phyloP scores from a whole-genome alignment of 1,140 invertebrate species.

The Aporrectodea caliginosa region DNA sequence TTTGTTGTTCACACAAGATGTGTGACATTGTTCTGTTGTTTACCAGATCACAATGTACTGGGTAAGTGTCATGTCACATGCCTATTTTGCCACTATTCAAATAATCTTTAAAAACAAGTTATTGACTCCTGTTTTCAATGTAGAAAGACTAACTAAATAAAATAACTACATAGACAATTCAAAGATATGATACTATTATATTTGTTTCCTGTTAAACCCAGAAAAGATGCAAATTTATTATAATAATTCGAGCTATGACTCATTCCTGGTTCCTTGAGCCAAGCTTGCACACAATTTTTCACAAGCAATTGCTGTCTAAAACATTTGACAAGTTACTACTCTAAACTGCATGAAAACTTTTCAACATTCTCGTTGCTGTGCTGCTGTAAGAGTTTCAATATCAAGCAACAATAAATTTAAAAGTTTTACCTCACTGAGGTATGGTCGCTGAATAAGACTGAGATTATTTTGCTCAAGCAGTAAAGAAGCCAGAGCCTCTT shows the following conservation, averaged over 20 bases:
- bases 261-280: neutral
- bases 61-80: neutral
- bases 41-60: neutral
- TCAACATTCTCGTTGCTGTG: too few species aligned
- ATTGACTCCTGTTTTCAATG: too few species aligned
- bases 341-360: too few species aligned
- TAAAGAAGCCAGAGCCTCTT: neutral
- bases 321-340: too few species aligned
- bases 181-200: neutral
- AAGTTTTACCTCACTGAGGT: conserved; percentile 19
- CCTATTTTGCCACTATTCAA: neutral
- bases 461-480: conserved; percentile 6
- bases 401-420: too few species aligned
- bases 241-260: neutral
- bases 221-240: neutral
- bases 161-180: neutral
- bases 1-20: neutral
- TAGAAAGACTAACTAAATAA: neutral
- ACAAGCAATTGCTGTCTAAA: too few species aligned
- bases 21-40: neutral
- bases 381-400: too few species aligned
- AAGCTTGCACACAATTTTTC: too few species aligned
- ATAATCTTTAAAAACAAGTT: neutral
- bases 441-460: neutral
- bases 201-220: neutral